Base-by-base conservation (phyloP, 1,140 invertebrate species). In the Globodera ellingtonae region DNA sequence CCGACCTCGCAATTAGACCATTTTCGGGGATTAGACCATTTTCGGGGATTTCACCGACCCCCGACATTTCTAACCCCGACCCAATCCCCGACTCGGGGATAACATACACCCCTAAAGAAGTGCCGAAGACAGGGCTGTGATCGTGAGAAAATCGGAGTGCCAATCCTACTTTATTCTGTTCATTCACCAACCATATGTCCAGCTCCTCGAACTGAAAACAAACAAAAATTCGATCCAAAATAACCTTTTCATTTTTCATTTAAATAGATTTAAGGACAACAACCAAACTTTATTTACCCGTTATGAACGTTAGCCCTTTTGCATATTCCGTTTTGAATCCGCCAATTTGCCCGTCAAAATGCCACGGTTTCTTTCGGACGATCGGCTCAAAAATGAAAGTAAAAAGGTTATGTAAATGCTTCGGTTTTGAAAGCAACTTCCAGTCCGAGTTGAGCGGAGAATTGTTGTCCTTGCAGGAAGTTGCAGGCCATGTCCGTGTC, bases 401-500 rank as follows among this genome's bases (percentile, higher is more conserved):
- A 35, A 35, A 35, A 35, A 35, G 35, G 46, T 56, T 62, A n/a
- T 15, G 4, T 7, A 80, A 56, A 9, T 69, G n/a, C 4, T 13
- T 62, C 18, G 13, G 10, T 15, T 50, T 8, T 8, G 50, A 50
- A 50, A 59, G 13, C 3, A 6, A 10, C 35, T 2, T 35, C 18
- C 24, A 87, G 66, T 2, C 87, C 87, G 24, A 89, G 80, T 48
- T 78, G 59, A 10, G 83, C 81, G 21, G 82, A 77, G 73, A 89
- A 89, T 56, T 88, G 84, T 65, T 89, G 87, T 48, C 87, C 87
- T 82, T 89, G 87, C 86, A 88, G 82, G 79, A 88, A 85, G 59
- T 92, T 92, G 86, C 92, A 92, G 1, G 91, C 91, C 91, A 92
- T 91, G 82, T 92, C 92, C 47, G 91, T 89, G 86, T 92, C 92